Percentiles rank a stretch among this genome's conserved stretches.
Evolutionary conservation across 2,888 invertebrate species (phyloP).

Genomic region (Chirona hameri): DNA sequence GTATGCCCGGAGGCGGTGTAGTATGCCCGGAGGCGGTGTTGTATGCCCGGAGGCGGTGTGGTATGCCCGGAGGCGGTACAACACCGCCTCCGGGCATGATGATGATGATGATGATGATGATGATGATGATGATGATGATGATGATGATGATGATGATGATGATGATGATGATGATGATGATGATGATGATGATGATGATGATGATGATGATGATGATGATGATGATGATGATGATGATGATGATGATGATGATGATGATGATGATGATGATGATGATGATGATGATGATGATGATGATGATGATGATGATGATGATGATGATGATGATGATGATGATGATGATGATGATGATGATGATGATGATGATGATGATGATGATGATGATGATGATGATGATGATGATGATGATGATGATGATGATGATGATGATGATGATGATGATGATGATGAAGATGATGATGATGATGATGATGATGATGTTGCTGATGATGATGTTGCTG

Average conservation of each 20-base stretch:
- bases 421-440: slow-evolving; percentile 22
- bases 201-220: slow-evolving; percentile 10
- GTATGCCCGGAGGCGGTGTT: too few relatives aligned
- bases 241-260: slow-evolving; percentile 22
- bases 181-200: slow-evolving; percentile 4
- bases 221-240: slow-evolving; percentile 22
- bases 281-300: slow-evolving; percentile 22
- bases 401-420: slow-evolving; percentile 22
- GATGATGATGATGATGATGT: too few relatives aligned
- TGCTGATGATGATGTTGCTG: too few relatives aligned
- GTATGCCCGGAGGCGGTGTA: too few relatives aligned
- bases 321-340: slow-evolving; percentile 22
- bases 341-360: slow-evolving; percentile 22
- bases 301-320: slow-evolving; percentile 22
- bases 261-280: slow-evolving; percentile 22
- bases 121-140: slow-evolving; percentile 22
- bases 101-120: too few relatives aligned
- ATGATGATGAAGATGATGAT: slow-evolving; percentile 22
- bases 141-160: slow-evolving; percentile 22
- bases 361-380: slow-evolving; percentile 22
- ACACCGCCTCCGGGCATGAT: too few relatives aligned
- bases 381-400: slow-evolving; percentile 22
- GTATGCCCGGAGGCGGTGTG: too few relatives aligned
- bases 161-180: slow-evolving; percentile 22
- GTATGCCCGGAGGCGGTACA: too few relatives aligned